phyloP scores from a whole-genome alignment of 2,797 vertebrate species.

The Gobionotothen gibberifrons region DNA sequence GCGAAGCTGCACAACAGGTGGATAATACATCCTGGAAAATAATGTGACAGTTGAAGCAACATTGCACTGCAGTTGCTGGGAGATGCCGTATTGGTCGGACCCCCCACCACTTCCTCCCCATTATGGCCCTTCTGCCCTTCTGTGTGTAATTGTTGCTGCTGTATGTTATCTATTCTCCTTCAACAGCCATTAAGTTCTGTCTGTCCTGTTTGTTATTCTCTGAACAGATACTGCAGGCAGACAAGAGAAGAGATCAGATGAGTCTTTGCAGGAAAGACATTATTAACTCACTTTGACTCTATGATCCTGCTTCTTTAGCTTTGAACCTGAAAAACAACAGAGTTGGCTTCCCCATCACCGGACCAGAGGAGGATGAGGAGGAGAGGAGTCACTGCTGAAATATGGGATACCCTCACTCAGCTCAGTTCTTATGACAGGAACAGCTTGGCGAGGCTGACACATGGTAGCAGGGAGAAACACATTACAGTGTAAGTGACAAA shows the following conservation, averaged over 20 bases:
- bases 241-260: slow-evolving; percentile 36
- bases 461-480: slow-evolving; percentile 58
- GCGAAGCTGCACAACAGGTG: slow-evolving; percentile 27
- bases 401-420: slow-evolving; percentile 62
- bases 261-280: slow-evolving; percentile 37
- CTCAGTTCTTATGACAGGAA: slow-evolving; percentile 63
- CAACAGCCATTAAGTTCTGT: slow-evolving; percentile 34
- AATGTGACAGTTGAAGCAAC: slow-evolving; percentile 45
- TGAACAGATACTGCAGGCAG: slow-evolving; percentile 21
- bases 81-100: slow-evolving; percentile 50
- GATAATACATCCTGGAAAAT: slow-evolving; percentile 38
- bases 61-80: slow-evolving; percentile 56
- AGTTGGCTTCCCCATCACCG: slow-evolving; percentile 29
- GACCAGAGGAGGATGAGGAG: slow-evolving; percentile 27
- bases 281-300: slow-evolving; percentile 38
- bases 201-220: slow-evolving; percentile 36
- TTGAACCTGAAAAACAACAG: slow-evolving; percentile 53
- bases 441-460: slow-evolving; percentile 63
- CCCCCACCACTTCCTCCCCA: slow-evolving; percentile 33
- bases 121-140: slow-evolving; percentile 45
- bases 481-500: slow-evolving; percentile 71
- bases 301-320: slow-evolving; percentile 42
- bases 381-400: slow-evolving; percentile 23
- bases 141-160: slow-evolving; percentile 55
- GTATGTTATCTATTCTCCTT: slow-evolving; percentile 51